Evolutionary conservation across 1,140 invertebrate species (phyloP), one percentile per base, ranked within the genome.

Genomic region (Drosophila leontia): DNA sequence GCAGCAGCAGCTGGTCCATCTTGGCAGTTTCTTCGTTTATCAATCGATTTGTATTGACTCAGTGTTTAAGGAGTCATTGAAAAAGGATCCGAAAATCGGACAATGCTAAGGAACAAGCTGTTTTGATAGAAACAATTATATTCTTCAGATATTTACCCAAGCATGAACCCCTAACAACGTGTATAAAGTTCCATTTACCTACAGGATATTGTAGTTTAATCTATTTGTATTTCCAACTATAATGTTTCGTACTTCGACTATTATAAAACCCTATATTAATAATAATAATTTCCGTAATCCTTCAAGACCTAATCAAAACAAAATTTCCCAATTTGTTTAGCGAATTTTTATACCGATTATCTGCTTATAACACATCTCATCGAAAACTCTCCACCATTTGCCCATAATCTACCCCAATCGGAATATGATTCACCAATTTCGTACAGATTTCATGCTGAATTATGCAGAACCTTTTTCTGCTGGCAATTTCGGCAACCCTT

Each of bases 11-110:
- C 68, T 71, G 68, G 41, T 26, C 2, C 37, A 19, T 42, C 37
- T 69, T n/a, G 1, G 37, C 47, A 68, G 64, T 35, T 68, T 68
- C 45, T 55, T 37, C 17, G 11, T 35, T 68, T 51, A 53, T 68
- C 63, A 69, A 69, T 68, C 37, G 45, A 68, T 69, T 35, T 63
- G 41, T 75, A 64, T 75, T 32, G 70, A 61, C 45, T 19, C 3
- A 34, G 34, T 34, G 9, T 34, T 9, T 9, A n/a, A 42, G 41
- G 9, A 51, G 23, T 72, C 53, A 75, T 72, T 61, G 68, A 41
- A 7, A n/a, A 17, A 50, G 39, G 2, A 23, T 2, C 2, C 11
- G 8, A n/a, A 64, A 11, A 11, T 13, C 8, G 0, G 12, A 17
- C 12, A 51, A 23, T 48, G 12, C 7, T 8, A 23, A 3, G 17